A percentile compares a stretch with the other conserved stretches of the same genome.
These are phyloP conservation scores for Pristis pectinata DNA, from an alignment of 2,797 vertebrate species.

Conservation along the genomic window DNA sequence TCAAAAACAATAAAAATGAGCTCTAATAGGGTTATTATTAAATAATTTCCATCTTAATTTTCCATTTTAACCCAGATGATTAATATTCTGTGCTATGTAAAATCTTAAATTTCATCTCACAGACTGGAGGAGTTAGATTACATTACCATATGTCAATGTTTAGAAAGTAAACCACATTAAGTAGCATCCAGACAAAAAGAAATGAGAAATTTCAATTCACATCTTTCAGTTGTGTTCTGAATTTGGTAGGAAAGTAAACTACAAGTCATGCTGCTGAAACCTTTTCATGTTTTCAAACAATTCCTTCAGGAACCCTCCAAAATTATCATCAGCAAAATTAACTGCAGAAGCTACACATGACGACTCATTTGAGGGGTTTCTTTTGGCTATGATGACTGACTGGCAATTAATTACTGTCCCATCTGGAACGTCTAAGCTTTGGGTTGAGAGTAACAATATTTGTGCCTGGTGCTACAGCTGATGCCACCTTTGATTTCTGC, in stretches of 20 bases:
- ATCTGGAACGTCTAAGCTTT: slow-evolving; percentile 34
- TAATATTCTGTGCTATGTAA: slow-evolving; percentile 21
- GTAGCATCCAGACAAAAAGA: not conserved
- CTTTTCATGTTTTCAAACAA: slow-evolving; percentile 25
- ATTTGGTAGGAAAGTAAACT: not conserved
- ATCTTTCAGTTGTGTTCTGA: not conserved
- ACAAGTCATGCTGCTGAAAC: not conserved
- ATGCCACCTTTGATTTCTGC: slow-evolving; percentile 20
- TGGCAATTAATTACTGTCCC: slow-evolving; percentile 37
- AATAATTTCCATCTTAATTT: not conserved
- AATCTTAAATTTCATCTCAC: not conserved
- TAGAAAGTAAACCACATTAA: slow-evolving; percentile 19
- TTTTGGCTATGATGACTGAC: not conserved
- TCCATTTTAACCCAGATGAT: not conserved
- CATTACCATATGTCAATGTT: slow-evolving; percentile 32
- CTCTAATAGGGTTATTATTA: not conserved
- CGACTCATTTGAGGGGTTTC: slow-evolving; percentile 9
- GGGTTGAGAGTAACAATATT: slow-evolving; percentile 36
- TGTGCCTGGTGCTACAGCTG: slow-evolving; percentile 29
- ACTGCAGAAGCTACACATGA: slow-evolving; percentile 14
- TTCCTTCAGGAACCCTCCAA: slow-evolving; percentile 22
- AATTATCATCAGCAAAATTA: slow-evolving; percentile 25
- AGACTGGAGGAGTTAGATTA: not conserved
- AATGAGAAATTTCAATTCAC: not conserved
- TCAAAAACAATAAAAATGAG: not conserved